Conservation (phyloP, 2,888 invertebrate species). For the Agrotis ipsilon region DNA sequence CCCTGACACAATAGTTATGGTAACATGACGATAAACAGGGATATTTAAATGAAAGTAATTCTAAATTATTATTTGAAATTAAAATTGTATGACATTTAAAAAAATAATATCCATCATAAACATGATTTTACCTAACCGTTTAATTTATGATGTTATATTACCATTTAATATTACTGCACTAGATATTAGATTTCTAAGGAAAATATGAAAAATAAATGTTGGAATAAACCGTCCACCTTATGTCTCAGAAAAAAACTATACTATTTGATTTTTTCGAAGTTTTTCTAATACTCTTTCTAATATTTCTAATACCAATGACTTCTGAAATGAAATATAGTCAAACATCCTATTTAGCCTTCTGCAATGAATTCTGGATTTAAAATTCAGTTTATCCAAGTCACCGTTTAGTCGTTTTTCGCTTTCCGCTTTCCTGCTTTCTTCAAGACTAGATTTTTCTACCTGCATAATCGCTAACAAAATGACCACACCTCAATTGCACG, state of each 20-base stretch:
- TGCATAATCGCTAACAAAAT: slow-evolving; percentile 60
- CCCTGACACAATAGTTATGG: background rate
- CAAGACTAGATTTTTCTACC: slow-evolving; percentile 8
- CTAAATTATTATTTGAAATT: background rate
- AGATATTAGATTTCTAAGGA: background rate
- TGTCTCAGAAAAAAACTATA: no score
- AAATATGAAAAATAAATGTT: background rate
- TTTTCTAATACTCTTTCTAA: no score
- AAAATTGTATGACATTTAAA: background rate
- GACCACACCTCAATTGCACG: slow-evolving; percentile 60
- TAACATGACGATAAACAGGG: background rate
- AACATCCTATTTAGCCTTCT: slow-evolving; percentile 2
- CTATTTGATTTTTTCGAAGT: no score
- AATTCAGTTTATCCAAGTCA: background rate
- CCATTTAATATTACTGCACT: background rate
- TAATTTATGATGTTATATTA: no score
- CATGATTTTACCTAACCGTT: no score
- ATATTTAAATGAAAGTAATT: background rate
- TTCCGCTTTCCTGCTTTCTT: background rate
- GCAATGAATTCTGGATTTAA: no score
- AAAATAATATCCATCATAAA: background rate
- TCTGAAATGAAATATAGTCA: no score
- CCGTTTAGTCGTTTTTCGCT: no score
- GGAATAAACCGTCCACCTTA: background rate
- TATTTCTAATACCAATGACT: no score